Evolutionary conservation across 2,797 vertebrate species (phyloP), one percentile per base, ranked within the genome.

Genomic region (Cheirogaleus major): DNA sequence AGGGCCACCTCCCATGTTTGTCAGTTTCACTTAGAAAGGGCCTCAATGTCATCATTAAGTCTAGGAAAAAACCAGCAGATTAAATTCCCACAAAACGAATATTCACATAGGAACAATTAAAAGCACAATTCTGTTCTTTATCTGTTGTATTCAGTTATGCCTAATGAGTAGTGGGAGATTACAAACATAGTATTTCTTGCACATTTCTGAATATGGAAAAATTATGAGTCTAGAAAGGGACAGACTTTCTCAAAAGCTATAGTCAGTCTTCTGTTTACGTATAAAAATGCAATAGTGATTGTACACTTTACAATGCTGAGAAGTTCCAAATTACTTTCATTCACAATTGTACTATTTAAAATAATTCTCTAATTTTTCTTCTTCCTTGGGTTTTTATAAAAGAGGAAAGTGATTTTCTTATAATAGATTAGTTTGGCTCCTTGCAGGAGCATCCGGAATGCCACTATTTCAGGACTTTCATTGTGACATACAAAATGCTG

Each of bases 351-450:
- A 43, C 65, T 89, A 63, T 82, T 82, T 95, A 89, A 96, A 94
- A 93, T 82, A 91, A 94, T 32, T 57, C 2, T 75, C 7, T 75
- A 76, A 32, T 89, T 52, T 75, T 90, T 92, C 50, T 55, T 70
- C 17, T 73, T 63, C 73, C 48, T 67, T 92, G 27, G 32, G 15
- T 48, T 96, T 96, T 61, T 87, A 1, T 73, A 61, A 78, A 96
- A 93, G 76, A 94, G 11, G 89, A 94, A 97, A 87, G 50, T 72
- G 78, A 90, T 91, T 87, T 94, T 81, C 82, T 94, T 85, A 41
- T n/a, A 55, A 55, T 32, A 61, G 50, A 79, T 84, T 67, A 86
- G 72, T 72, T 96, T 52, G 61, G 73, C 30, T 81, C 69, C n/a
- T 97, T 82, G 93, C 10, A 57, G 43, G 73, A 97, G 41, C 43